Percentiles rank a stretch among this genome's conserved stretches.
Conservation (phyloP, 2,113 vertebrate genomes). For the Gadus macrocephalus region DNA sequence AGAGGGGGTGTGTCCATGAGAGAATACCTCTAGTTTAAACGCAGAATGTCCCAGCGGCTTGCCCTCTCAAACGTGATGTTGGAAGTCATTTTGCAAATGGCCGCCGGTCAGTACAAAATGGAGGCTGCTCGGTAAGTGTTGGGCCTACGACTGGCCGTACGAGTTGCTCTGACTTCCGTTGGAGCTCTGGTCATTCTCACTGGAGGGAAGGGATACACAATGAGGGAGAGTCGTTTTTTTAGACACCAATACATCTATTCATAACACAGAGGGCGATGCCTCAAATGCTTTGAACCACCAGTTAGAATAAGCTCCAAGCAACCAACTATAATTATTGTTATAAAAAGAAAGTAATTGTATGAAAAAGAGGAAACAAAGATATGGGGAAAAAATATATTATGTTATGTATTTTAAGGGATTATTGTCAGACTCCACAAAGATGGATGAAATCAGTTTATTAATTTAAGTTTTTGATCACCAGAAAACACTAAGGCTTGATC, state of each 20-base stretch:
- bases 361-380: too few relatives aligned
- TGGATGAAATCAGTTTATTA: too few relatives aligned
- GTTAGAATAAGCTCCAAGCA: neutral
- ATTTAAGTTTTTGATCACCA: too few relatives aligned
- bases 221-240: neutral
- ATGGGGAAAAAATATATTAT: too few relatives aligned
- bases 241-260: neutral
- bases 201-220: conserved; percentile 53
- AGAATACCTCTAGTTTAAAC: conserved; percentile 6
- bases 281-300: neutral
- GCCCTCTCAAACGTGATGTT: conserved; percentile 18
- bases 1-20: neutral
- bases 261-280: neutral
- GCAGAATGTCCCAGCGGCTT: neutral
- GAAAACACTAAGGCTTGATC: too few relatives aligned
- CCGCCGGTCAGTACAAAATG: conserved; percentile 10
- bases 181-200: conserved; percentile 97
- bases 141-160: conserved; percentile 91
- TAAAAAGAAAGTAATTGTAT: too few relatives aligned
- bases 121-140: conserved; percentile 14
- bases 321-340: neutral
- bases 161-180: conserved; percentile 98
- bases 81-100: conserved; percentile 14
- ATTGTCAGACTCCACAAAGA: too few relatives aligned
- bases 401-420: too few relatives aligned